Conservation (phyloP, 2,888 invertebrate genomes). For the Periphyllus acericola region DNA sequence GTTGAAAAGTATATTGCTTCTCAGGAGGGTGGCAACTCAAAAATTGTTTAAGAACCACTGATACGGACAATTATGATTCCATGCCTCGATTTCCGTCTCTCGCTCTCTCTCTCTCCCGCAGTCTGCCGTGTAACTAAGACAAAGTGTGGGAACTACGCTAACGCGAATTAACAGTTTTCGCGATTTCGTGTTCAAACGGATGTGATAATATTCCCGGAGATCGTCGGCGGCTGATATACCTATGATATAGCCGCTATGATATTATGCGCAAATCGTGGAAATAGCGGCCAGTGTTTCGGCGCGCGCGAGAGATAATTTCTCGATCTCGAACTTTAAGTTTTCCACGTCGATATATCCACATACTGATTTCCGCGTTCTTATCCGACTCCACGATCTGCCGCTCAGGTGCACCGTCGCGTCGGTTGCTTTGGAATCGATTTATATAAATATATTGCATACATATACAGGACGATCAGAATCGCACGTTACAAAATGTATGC, state of each 20-base stretch:
- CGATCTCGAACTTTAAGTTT: not conserved
- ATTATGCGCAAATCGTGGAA: not conserved
- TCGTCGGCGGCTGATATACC: not conserved
- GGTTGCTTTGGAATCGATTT: not conserved
- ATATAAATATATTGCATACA: too few relatives aligned
- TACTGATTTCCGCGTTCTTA: not conserved
- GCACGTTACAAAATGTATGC: too few relatives aligned
- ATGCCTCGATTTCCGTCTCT: too few relatives aligned
- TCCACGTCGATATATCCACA: not conserved
- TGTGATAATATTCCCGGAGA: not conserved
- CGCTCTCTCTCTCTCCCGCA: too few relatives aligned
- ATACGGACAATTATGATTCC: too few relatives aligned
- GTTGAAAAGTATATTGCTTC: too few relatives aligned
- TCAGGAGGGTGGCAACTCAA: too few relatives aligned
- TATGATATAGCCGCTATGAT: not conserved
- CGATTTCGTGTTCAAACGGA: not conserved
- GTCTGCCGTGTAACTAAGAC: too few relatives aligned
- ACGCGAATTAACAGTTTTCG: too few relatives aligned
- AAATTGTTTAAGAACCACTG: too few relatives aligned
- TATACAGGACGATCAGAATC: too few relatives aligned
- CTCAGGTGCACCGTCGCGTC: not conserved
- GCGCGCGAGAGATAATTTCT: not conserved
- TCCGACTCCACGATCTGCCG: not conserved
- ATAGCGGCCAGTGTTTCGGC: not conserved
- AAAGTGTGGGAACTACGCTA: too few relatives aligned